Evolutionary conservation across 2,113 vertebrate species (phyloP).

Genomic region (Microtus montanus): DNA sequence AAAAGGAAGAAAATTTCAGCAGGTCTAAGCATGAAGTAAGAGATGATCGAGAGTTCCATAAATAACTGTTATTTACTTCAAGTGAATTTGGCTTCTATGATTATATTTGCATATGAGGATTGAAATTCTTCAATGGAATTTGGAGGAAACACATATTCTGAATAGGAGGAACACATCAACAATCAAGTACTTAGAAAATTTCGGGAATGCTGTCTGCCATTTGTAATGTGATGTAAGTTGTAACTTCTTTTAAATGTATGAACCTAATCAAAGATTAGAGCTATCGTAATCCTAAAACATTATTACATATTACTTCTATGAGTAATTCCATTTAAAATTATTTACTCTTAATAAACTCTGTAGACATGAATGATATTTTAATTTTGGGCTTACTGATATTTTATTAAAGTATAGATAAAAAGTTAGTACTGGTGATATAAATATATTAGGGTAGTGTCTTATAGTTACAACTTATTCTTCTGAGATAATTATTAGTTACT

Average conservation of each 20-base stretch:
- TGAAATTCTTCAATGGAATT: background rate
- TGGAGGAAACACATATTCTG: background rate
- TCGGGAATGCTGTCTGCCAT: background rate
- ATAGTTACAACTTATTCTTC: background rate
- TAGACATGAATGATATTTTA: background rate
- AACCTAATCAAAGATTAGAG: background rate
- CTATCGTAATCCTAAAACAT: background rate
- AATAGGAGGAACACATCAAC: background rate
- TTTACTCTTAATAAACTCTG: background rate
- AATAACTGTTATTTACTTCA: background rate
- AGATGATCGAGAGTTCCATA: rapidly evolving
- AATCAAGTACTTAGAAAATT: background rate
- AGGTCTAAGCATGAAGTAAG: background rate
- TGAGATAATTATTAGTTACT: background rate
- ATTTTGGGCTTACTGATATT: background rate
- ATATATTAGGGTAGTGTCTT: background rate
- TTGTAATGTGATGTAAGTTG: background rate
- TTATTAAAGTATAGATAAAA: background rate
- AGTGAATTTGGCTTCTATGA: background rate
- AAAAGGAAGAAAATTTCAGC: background rate
- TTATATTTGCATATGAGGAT: background rate
- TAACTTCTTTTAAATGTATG: background rate
- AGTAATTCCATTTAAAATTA: background rate
- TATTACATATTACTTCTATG: background rate
- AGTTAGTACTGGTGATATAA: background rate